Base-by-base conservation (phyloP, 2,888 invertebrate species). In the Tillus elongatus region DNA sequence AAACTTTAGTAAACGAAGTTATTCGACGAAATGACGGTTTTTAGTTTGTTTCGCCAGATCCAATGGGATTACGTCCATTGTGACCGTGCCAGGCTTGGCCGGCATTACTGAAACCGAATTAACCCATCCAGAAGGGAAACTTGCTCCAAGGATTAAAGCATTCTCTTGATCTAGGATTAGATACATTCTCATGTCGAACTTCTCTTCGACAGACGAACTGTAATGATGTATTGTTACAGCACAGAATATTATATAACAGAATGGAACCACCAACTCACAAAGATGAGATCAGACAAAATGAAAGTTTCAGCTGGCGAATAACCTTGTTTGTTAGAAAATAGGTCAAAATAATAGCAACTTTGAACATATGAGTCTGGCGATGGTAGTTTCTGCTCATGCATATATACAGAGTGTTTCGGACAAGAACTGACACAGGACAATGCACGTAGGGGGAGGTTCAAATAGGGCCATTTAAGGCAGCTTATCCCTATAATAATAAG, bases 61-160 rank as follows among this genome's bases (percentile, higher is more conserved):
- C 58, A 40, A 36, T 44, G 55, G 58, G 61, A 60, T 61, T 62
- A 61, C 50, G 46, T 51, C 57, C 53, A 61, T 61, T 63, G 61
- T 61, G 57, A 56, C 57, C 57, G 57, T 49, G 52, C 49, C 50
- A 45, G 47, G 49, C 47, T 50, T 51, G 44, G 47, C 42, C 46
- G 49, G 53, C 50, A 57, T 58, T 58, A 58, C 56, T 52, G 53
- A 49, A 52, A 53, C 50, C 49, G 56, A 57, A 60, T 59, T 60
- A 60, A 58, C 58, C 56, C 50, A 51, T 52, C 58, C 55, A 56
- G 58, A 56, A 57, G 55, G 54, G 56, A 58, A 56, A 59, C 58
- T 61, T 60, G 56, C 60, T 56, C 46, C 46, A 48, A 57, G 60
- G 61, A 62, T 62, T 60, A 62, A 56, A 57, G 54, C 55, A 57